These are phyloP conservation scores for Characodon lateralis DNA, from an alignment of 2,797 vertebrate species.

Conservation along the genomic window DNA sequence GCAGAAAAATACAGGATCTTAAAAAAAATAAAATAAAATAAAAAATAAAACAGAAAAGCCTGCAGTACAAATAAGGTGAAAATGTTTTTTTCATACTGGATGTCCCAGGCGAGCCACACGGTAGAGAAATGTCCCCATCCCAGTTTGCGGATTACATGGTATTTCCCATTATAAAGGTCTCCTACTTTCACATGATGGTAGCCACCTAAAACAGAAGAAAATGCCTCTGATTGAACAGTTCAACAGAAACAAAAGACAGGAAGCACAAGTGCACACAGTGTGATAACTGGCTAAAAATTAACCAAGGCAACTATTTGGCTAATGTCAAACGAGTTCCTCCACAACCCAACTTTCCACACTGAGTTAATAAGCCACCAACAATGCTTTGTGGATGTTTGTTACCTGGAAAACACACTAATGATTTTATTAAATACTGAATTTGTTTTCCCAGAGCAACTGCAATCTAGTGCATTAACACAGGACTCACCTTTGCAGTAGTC, in stretches of 20 bases:
- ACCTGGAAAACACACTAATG: background rate
- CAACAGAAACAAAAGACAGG: background rate
- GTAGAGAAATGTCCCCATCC: conserved; percentile 99
- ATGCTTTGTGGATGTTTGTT: background rate
- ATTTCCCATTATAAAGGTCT: conserved; percentile 96
- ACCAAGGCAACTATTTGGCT: background rate
- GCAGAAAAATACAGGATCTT: conserved; percentile 5
- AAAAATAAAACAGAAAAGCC: conserved; percentile 1
- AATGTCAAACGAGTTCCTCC: background rate
- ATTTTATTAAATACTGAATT: background rate
- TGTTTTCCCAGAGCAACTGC: background rate
- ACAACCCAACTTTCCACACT: conserved; percentile 3
- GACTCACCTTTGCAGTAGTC: conserved; percentile 95
- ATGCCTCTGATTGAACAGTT: background rate
- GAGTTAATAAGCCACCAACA: background rate
- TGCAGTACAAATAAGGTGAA: background rate
- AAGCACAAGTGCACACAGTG: background rate
- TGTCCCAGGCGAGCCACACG: conserved; percentile 98
- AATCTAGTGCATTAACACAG: background rate
- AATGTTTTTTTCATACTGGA: conserved; percentile 84
- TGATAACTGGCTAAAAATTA: conserved; percentile 3
- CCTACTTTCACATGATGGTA: conserved; percentile 99
- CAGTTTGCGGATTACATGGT: conserved; percentile 96
- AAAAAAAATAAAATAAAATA: background rate
- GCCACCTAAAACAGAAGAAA: conserved; percentile 81